A percentile compares a stretch with the other conserved stretches of the same genome.
phyloP scores from a whole-genome alignment of 2,113 vertebrate species.

The Rhinopomastus cyanomelas region DNA sequence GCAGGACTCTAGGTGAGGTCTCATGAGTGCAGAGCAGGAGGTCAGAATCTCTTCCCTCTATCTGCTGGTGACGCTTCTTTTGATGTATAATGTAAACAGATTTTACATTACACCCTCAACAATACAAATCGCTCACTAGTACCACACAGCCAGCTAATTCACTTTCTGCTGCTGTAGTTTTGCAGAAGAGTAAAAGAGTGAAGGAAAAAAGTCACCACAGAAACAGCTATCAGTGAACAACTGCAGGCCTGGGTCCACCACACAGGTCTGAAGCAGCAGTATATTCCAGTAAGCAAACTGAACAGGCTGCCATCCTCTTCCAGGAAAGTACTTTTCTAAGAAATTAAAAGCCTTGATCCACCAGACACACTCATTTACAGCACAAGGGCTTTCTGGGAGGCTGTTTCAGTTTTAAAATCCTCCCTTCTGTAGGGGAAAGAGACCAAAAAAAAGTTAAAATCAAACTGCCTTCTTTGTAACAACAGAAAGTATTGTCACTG shows the following conservation, averaged over 20 bases:
- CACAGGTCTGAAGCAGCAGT: fast-evolving
- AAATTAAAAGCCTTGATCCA: neutral
- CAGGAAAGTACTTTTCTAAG: neutral
- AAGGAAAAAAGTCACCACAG: neutral
- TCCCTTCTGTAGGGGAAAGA: neutral
- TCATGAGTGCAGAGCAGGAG: too few relatives aligned
- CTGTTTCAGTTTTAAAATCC: neutral
- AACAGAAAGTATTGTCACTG: neutral
- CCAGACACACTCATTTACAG: neutral
- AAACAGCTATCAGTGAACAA: neutral
- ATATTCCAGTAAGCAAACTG: neutral
- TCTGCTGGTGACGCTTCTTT: too few relatives aligned
- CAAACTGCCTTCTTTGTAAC: neutral
- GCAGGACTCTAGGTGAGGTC: too few relatives aligned
- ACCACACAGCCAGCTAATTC: neutral
- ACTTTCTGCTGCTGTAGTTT: neutral
- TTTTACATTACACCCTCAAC: neutral
- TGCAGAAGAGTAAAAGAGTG: neutral
- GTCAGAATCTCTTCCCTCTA: too few relatives aligned
- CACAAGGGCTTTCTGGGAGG: neutral
- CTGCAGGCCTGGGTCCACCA: neutral
- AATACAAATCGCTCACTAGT: neutral
- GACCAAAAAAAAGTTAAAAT: neutral
- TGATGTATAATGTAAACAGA: neutral
- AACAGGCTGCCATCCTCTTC: neutral